Evolutionary conservation across 2,113 vertebrate genomes (phyloP), one percentile per base, ranked within the genome.

Genomic region (Rhinoderma darwinii): DNA sequence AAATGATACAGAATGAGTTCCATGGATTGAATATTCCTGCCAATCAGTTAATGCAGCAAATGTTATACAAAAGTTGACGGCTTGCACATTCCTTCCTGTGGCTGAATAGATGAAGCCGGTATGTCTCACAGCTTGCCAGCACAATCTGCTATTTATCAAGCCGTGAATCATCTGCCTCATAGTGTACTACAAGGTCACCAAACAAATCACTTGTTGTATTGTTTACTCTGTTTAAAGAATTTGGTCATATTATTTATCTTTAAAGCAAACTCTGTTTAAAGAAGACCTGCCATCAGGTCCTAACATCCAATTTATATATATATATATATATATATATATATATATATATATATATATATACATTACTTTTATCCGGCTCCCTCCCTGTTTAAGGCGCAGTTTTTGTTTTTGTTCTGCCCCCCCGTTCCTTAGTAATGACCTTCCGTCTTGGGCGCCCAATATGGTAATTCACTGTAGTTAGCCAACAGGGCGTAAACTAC

Each of bases 81-180:
- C 37, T 63, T 59, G 37, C 9, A 12, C 54, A 76, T 84, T 84
- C 54, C 61, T 86, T 86, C 54, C 76, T 81, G 39, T 32, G 56
- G 37, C 54, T 59, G 63, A n/a, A 27, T 80, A 27, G 10, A 77
- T 68, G 61, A n/a, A 70, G 32, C 43, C 39, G 72, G 30, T 80
- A 35, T 76, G 11, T 63, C 63, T 70, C 63, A 9, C 78, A 82
- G 77, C 37, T n/a, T 70, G 50, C 47, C 66, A 87, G 43, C 74
- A 74, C 78, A 87, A 82, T 82, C 78, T 82, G 68, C 85, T 74
- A 63, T 87, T 86, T 87, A 82, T 82, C 77, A 82, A 61, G 66
- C 78, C 32, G 51, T n/a, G 78, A 87, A 81, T 87, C 85, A 74
- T 82, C 78, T 87, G 85, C 50, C 51, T 43, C 37, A 20, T 41